These are phyloP conservation scores for Micrasema longulum DNA, from an alignment of 1,140 invertebrate genomes.

Conservation along the genomic window DNA sequence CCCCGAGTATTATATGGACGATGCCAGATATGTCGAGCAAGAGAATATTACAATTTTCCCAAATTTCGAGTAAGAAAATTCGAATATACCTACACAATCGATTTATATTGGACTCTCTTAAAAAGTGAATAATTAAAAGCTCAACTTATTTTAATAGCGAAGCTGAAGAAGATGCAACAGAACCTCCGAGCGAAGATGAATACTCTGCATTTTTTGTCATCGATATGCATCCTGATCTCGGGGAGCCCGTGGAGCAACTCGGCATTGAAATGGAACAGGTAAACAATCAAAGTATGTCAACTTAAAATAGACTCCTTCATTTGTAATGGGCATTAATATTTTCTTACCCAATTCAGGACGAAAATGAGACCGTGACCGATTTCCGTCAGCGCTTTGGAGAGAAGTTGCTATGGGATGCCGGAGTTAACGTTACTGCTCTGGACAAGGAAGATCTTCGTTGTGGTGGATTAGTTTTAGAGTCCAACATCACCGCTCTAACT, in stretches of 20 bases:
- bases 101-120: too few species aligned
- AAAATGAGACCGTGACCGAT: slow-evolving; percentile 75
- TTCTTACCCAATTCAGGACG: too few species aligned
- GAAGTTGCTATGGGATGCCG: slow-evolving; percentile 70
- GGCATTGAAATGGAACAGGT: slow-evolving; percentile 77
- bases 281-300: too few species aligned
- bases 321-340: too few species aligned
- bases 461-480: slow-evolving; percentile 73
- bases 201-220: slow-evolving; percentile 71
- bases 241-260: slow-evolving; percentile 76
- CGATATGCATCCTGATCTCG: slow-evolving; percentile 78
- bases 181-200: slow-evolving; percentile 59
- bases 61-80: slow-evolving; percentile 12
- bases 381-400: slow-evolving; percentile 76
- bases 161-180: slow-evolving; percentile 22
- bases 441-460: slow-evolving; percentile 78
- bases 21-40: slow-evolving; percentile 9
- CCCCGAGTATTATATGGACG: slow-evolving; percentile 9
- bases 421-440: slow-evolving; percentile 77
- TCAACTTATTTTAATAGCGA: too few species aligned
- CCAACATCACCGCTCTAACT: slow-evolving; percentile 71
- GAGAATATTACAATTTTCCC: slow-evolving; percentile 14
- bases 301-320: too few species aligned
- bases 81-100: too few species aligned
- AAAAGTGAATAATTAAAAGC: too few species aligned